These are phyloP conservation scores for Argyra leucocephala DNA, from an alignment of 2,888 invertebrate species.

Conservation along the genomic window DNA sequence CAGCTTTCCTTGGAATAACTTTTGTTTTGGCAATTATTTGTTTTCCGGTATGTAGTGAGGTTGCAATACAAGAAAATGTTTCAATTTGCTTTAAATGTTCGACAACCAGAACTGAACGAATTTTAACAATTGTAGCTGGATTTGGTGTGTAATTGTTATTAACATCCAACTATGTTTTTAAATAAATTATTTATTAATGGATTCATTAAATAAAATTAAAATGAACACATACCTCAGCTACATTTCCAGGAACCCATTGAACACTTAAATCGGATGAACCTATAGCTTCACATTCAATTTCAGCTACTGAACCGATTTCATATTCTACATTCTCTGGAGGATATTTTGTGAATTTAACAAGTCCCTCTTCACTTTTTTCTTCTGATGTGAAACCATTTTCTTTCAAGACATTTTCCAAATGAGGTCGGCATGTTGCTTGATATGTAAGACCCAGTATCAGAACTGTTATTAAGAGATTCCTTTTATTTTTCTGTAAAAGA, in stretches of 20 bases:
- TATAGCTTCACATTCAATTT: slow-evolving; percentile 64
- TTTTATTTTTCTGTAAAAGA: too few relatives aligned
- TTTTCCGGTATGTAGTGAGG: slow-evolving; percentile 47
- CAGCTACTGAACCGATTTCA: slow-evolving; percentile 48
- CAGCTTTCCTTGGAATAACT: slow-evolving; percentile 33
- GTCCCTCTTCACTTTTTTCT: slow-evolving; percentile 29
- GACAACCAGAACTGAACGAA: slow-evolving; percentile 61
- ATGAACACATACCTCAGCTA: slow-evolving; percentile 48
- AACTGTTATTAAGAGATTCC: too few relatives aligned
- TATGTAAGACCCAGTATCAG: slow-evolving; percentile 16
- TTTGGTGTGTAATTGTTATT: slow-evolving; percentile 48
- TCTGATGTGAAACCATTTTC: slow-evolving; percentile 19
- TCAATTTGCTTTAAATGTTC: slow-evolving; percentile 51
- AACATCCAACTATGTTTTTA: background rate
- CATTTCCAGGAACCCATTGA: slow-evolving; percentile 70
- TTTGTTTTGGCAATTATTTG: slow-evolving; percentile 52
- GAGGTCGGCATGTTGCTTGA: slow-evolving; percentile 34
- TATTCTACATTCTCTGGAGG: slow-evolving; percentile 49
- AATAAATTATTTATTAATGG: background rate
- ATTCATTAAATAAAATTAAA: too few relatives aligned
- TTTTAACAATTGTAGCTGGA: slow-evolving; percentile 50
- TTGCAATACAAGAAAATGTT: slow-evolving; percentile 70
- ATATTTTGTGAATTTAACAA: slow-evolving; percentile 50
- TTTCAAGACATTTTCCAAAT: slow-evolving; percentile 32
- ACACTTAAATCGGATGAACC: slow-evolving; percentile 70